Percentiles rank a stretch among this genome's conserved stretches.
These are phyloP conservation scores for Drosophila asahinai DNA, from an alignment of 1,140 invertebrate genomes.

Conservation along the genomic window DNA sequence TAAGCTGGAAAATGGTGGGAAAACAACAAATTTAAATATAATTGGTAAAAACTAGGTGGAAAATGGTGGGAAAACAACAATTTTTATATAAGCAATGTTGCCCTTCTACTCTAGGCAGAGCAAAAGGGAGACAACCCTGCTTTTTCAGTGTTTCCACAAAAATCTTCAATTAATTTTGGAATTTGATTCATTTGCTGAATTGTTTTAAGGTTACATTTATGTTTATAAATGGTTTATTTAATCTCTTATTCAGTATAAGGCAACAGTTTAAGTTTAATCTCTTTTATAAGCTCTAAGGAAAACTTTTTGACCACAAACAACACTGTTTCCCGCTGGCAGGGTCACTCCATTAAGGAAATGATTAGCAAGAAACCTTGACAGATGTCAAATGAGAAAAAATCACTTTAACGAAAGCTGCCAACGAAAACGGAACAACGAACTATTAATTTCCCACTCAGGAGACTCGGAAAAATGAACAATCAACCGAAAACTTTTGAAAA, in stretches of 20 bases:
- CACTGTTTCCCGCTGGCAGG: too few species aligned
- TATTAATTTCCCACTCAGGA: background rate
- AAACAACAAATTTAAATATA: background rate
- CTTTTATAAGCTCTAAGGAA: too few species aligned
- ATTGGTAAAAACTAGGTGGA: too few species aligned
- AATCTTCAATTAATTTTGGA: background rate
- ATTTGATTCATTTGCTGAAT: too few species aligned
- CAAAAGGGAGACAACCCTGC: background rate
- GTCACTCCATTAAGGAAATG: too few species aligned
- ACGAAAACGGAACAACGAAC: too few species aligned
- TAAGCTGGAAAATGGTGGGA: too few species aligned
- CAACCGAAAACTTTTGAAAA: too few species aligned
- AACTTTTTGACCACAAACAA: too few species aligned
- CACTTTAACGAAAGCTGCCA: background rate
- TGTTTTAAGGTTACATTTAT: background rate
- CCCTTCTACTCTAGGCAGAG: too few species aligned
- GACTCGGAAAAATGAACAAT: background rate
- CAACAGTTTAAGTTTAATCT: too few species aligned
- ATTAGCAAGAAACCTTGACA: too few species aligned
- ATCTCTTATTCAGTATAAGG: background rate
- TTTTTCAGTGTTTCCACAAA: background rate
- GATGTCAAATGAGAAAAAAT: background rate
- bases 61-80: background rate
- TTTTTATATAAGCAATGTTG: background rate
- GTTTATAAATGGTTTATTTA: background rate